Evolutionary conservation across 2,888 invertebrate genomes (phyloP), one percentile per base, ranked within the genome.

Genomic region (Tillus elongatus): DNA sequence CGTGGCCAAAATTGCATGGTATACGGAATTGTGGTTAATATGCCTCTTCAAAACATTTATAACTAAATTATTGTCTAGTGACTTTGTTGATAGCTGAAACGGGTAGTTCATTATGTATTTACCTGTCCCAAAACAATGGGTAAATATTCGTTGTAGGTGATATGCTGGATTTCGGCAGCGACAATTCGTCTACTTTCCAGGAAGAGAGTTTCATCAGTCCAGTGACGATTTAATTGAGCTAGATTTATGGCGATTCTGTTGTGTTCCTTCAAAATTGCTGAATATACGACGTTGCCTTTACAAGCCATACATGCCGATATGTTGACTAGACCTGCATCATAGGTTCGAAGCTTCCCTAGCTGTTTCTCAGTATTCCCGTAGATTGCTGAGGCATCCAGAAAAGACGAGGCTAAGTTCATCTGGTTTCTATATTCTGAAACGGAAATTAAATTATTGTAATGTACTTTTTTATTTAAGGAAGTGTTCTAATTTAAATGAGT

Each of bases 341-440:
- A 84, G 1, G 80, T 76, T 15, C 88, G 69, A 3, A 88, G 58
- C 1, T 74, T 73, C 33, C 82, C 73, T 2, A 83, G 68, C 46
- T 80, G 79, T 43, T 79, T 77, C 35, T 81, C 79, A 0, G 82
- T 83, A 42, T 73, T 76, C 8, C 89, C 89, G 58, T 91, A 91
- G 35, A 91, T 64, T 1, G 80, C 81, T 0, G 87, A 87, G 1
- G 80, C 90, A 54, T 91, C 91, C 38, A 91, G 68, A 58, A 83
- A 88, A 1, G 84, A 75, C 0, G 89, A 83, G 0, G 82, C 90
- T 40, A 81, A 69, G 63, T 90, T 90, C 80, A 90, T 82, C 58
- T 89, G 87, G 50, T 89, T 82, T 31, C 90, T 74, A 42, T 74
- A 67, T 42, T 77, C 82, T 82, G 61, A 3, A 55, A 52, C n/a